Percentiles rank a stretch among this genome's conserved stretches.
Evolutionary conservation across 2,888 invertebrate genomes (phyloP).

Genomic region (Hemicrepidius hirtus): DNA sequence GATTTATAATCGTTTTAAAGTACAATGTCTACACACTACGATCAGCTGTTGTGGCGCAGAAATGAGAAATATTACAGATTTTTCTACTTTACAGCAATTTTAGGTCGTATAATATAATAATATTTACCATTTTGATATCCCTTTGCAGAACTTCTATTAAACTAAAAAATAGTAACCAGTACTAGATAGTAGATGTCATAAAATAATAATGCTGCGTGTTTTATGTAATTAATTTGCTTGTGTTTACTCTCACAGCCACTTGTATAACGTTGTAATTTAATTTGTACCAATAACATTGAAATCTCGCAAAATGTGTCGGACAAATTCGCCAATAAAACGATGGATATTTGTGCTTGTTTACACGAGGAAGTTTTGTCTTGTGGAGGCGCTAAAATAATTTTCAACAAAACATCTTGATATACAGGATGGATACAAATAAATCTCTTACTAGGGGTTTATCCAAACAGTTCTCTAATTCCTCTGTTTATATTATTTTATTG

Average conservation of each 20-base stretch:
- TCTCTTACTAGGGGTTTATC: too few relatives aligned
- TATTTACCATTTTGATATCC: constrained; percentile 14
- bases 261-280: constrained; percentile 3
- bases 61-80: not conserved
- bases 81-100: not conserved
- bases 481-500: too few relatives aligned
- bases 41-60: constrained; percentile 13
- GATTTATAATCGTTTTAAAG: not conserved
- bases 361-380: not conserved
- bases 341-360: not conserved
- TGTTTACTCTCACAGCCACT: constrained; percentile 12
- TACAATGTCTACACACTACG: not conserved
- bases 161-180: not conserved
- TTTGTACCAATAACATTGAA: not conserved
- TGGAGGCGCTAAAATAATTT: not conserved
- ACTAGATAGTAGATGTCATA: not conserved
- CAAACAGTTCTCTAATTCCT: too few relatives aligned
- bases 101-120: not conserved
- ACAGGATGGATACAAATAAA: too few relatives aligned
- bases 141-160: not conserved
- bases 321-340: constrained; percentile 29
- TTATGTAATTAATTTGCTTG: not conserved
- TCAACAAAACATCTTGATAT: too few relatives aligned
- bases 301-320: constrained; percentile 12
- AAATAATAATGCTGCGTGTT: not conserved